phyloP scores from a whole-genome alignment of 1,140 invertebrate species.

The Helicoverpa armigera region DNA sequence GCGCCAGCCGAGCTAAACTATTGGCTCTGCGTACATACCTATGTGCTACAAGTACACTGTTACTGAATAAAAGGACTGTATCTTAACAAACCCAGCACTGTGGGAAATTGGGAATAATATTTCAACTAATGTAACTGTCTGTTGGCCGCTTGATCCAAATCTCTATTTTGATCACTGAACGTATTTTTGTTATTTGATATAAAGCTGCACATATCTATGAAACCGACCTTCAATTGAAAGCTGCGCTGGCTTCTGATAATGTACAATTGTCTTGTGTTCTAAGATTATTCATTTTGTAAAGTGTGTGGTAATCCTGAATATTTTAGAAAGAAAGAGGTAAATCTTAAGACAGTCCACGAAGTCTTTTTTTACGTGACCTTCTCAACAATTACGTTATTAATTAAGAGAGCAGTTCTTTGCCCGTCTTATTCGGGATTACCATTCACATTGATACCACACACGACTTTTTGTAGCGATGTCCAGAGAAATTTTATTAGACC shows the following conservation, averaged over 20 bases:
- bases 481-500: neutral
- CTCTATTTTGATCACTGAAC: conserved; percentile 18
- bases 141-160: conserved; percentile 10
- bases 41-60: neutral
- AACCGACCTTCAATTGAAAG: conserved; percentile 8
- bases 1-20: neutral
- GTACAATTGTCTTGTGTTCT: neutral
- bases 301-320: neutral
- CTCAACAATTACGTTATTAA: too few relatives aligned
- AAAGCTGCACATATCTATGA: conserved; percentile 39
- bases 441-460: neutral
- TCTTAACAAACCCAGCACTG: neutral
- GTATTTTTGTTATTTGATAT: conserved; percentile 37
- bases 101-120: neutral
- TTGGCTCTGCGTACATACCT: neutral
- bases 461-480: neutral
- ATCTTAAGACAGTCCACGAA: too few relatives aligned
- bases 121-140: neutral
- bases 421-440: too few relatives aligned
- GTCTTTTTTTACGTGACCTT: too few relatives aligned
- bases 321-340: neutral
- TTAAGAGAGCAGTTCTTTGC: too few relatives aligned
- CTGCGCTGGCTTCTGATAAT: conserved; percentile 1
- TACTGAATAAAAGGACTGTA: neutral
- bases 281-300: neutral